These are phyloP conservation scores for Acrocephalus arundinaceus DNA, from an alignment of 2,113 vertebrate genomes.

Conservation along the genomic window DNA sequence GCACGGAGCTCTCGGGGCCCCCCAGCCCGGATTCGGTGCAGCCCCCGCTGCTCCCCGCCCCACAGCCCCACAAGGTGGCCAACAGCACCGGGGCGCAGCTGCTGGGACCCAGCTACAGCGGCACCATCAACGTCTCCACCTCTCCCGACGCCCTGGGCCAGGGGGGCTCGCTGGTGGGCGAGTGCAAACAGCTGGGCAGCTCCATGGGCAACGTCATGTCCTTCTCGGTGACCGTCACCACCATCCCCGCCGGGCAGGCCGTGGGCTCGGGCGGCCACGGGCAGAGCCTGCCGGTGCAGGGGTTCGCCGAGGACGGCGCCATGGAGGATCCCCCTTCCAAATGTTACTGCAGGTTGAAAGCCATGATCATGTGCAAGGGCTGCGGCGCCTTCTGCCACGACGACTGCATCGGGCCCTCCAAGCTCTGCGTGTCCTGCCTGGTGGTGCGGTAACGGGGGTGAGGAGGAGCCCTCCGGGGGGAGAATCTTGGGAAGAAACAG, in stretches of 20 bases:
- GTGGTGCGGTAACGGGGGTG: slow-evolving; percentile 84
- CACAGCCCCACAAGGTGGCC: slow-evolving; percentile 71
- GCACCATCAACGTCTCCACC: slow-evolving; percentile 90
- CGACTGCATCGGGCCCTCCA: slow-evolving; percentile 96
- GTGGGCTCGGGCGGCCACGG: slow-evolving; percentile 68
- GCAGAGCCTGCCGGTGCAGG: slow-evolving; percentile 82
- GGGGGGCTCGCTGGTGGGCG: slow-evolving; percentile 39
- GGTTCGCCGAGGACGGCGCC: slow-evolving; percentile 80
- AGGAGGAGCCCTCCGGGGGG: not conserved
- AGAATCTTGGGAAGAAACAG: slow-evolving; percentile 44
- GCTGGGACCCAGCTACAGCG: slow-evolving; percentile 81
- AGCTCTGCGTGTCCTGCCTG: slow-evolving; percentile 96
- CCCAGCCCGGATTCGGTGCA: not conserved
- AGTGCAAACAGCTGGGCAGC: slow-evolving; percentile 70
- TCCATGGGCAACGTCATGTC: slow-evolving; percentile 90
- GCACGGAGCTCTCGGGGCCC: slow-evolving; percentile 72
- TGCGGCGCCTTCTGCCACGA: slow-evolving; percentile 98
- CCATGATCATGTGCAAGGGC: slow-evolving; percentile 99
- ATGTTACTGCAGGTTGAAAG: slow-evolving; percentile 97
- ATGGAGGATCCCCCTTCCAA: slow-evolving; percentile 88
- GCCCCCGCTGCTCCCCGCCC: slow-evolving; percentile 69
- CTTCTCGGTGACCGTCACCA: slow-evolving; percentile 96
- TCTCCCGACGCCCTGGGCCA: slow-evolving; percentile 76
- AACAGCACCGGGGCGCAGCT: slow-evolving; percentile 69
- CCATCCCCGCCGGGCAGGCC: slow-evolving; percentile 85